Evolutionary conservation across 1,140 invertebrate species (phyloP).

Genomic region (Ditylenchus dipsaci): DNA sequence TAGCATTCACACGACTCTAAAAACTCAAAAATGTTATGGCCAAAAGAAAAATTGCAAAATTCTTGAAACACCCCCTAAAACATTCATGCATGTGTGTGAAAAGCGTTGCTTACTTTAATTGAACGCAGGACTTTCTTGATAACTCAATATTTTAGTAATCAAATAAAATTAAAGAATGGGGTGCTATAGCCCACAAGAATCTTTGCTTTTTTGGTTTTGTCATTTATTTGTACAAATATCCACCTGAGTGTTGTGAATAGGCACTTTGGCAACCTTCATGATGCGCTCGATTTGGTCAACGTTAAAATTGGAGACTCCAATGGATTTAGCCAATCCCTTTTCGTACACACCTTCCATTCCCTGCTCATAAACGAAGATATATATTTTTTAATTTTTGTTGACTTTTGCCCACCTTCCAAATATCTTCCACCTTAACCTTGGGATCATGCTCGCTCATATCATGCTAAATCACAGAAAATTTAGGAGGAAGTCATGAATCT

Average conservation of each 20-base stretch:
- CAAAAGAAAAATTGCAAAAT: too few species aligned
- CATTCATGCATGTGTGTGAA: too few species aligned
- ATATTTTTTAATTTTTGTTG: not conserved
- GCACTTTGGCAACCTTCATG: constrained; percentile 39
- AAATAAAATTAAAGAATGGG: too few species aligned
- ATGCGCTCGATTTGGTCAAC: constrained; percentile 57
- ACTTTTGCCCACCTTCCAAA: constrained; percentile 72
- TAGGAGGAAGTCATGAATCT: constrained; percentile 59
- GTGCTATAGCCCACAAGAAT: too few species aligned
- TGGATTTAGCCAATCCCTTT: constrained; percentile 45
- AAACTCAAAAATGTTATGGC: too few species aligned
- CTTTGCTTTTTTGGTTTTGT: too few species aligned
- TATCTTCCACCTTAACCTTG: constrained; percentile 68
- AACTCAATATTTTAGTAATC: too few species aligned
- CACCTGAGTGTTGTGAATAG: constrained; percentile 48
- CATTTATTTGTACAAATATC: not conserved
- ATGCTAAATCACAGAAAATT: constrained; percentile 65
- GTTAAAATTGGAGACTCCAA: constrained; percentile 61
- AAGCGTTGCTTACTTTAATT: too few species aligned
- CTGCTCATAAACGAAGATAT: not conserved
- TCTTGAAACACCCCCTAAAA: too few species aligned
- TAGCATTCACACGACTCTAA: too few species aligned
- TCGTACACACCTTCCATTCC: not conserved
- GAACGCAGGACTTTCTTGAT: too few species aligned
- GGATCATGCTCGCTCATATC: constrained; percentile 56